These are phyloP conservation scores for Nasonovia ribisnigri DNA, from an alignment of 2,888 invertebrate genomes.

Conservation along the genomic window DNA sequence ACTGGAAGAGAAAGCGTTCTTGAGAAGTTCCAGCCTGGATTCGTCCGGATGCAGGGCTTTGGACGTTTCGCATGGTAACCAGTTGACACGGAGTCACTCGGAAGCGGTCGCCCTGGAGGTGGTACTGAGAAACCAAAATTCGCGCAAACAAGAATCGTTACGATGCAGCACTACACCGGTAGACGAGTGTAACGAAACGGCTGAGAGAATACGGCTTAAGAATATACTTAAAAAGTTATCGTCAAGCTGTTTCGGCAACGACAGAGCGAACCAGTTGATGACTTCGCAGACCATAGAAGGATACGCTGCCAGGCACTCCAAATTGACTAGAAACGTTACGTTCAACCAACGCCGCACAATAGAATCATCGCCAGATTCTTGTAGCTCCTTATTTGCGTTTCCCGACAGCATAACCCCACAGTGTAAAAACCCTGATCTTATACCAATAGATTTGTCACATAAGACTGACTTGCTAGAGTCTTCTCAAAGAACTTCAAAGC, in stretches of 20 bases:
- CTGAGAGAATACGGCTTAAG: conserved; percentile 84
- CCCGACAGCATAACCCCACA: conserved; percentile 41
- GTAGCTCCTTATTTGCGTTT: conserved; percentile 43
- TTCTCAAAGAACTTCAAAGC: conserved; percentile 25
- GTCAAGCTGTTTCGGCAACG: conserved; percentile 72
- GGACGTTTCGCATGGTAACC: conserved; percentile 69
- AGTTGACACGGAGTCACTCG: conserved; percentile 82
- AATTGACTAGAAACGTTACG: conserved; percentile 89
- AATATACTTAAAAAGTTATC: conserved; percentile 88
- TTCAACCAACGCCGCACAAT: conserved; percentile 84
- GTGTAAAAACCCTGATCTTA: conserved; percentile 62
- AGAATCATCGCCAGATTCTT: conserved; percentile 66
- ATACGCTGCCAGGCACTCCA: conserved; percentile 88
- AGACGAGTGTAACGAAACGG: conserved; percentile 85
- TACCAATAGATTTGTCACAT: conserved; percentile 26
- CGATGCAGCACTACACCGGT: conserved; percentile 58
- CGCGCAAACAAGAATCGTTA: background rate
- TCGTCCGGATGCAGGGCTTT: conserved; percentile 71
- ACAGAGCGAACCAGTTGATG: conserved; percentile 74
- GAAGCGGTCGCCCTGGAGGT: conserved; percentile 84
- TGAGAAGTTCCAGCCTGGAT: conserved; percentile 85
- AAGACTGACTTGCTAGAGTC: conserved; percentile 54
- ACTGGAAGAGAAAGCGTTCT: conserved; percentile 76
- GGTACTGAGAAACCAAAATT: conserved; percentile 67
- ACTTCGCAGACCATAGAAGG: conserved; percentile 89